phyloP scores from a whole-genome alignment of 2,797 vertebrate genomes.

The Microctenopoma stevenorrisi region DNA sequence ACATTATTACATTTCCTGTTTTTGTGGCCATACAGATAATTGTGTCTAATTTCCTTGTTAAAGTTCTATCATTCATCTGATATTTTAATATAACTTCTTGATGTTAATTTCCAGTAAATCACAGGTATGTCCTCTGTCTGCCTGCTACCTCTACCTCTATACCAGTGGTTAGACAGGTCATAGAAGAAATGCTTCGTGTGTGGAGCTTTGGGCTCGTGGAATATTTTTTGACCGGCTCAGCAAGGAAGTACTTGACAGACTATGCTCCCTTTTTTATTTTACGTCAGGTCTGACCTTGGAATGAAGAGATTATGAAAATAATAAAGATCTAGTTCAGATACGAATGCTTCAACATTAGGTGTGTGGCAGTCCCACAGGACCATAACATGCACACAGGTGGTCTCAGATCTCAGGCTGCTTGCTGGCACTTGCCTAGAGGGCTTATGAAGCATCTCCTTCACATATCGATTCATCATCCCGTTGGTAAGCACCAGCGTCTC shows the following conservation, averaged over 20 bases:
- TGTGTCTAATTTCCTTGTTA: not conserved
- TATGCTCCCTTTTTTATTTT: conserved; percentile 34
- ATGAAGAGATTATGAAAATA: conserved; percentile 20
- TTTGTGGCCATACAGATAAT: not conserved
- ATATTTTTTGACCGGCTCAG: conserved; percentile 22
- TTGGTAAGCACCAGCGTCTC: conserved; percentile 10
- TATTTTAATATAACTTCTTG: conserved; percentile 14
- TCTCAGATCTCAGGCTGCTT: conserved; percentile 10
- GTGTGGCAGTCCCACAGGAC: not conserved
- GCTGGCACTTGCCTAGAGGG: conserved; percentile 5
- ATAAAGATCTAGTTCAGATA: conserved; percentile 5
- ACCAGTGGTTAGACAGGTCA: conserved; percentile 17
- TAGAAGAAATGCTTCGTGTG: conserved; percentile 22
- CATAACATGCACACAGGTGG: conserved; percentile 26
- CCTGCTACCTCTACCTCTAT: conserved; percentile 3
- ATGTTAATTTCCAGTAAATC: conserved; percentile 29
- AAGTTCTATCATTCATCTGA: conserved; percentile 9
- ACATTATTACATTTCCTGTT: too few species aligned
- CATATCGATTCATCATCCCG: conserved; percentile 51
- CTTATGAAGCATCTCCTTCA: conserved; percentile 36
- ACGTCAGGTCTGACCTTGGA: conserved; percentile 20
- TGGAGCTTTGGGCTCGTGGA: conserved; percentile 22
- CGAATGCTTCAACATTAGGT: conserved; percentile 10
- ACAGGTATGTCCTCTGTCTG: conserved; percentile 2
- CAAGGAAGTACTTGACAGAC: conserved; percentile 18